A percentile compares a stretch with the other conserved stretches of the same genome.
Evolutionary conservation across 2,797 vertebrate species (phyloP).

Genomic region (Lagorchestes hirsutus): DNA sequence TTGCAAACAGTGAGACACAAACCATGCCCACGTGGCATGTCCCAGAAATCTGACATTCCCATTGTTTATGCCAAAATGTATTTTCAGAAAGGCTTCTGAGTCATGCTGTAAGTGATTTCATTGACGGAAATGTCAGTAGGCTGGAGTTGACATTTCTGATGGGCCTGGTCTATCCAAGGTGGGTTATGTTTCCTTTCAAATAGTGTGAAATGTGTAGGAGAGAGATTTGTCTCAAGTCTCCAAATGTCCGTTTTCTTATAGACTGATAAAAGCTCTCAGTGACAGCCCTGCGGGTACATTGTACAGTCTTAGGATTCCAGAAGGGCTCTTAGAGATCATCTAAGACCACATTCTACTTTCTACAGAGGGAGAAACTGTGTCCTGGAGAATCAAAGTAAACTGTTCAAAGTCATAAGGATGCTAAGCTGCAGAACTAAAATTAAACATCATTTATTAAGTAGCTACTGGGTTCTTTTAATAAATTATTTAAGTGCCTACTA

Average conservation of each 20-base stretch:
- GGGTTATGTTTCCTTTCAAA: not conserved
- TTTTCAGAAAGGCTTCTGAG: constrained; percentile 10
- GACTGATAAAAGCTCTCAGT: not conserved
- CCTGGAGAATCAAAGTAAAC: not conserved
- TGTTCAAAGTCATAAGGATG: not conserved
- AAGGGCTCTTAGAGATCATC: not conserved
- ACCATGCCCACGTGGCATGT: not conserved
- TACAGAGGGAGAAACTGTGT: not conserved
- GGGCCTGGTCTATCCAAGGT: not conserved
- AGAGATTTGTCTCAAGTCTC: not conserved
- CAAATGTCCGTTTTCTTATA: not conserved
- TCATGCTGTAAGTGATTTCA: not conserved
- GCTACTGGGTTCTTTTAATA: not conserved
- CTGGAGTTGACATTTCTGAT: not conserved
- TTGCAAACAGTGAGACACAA: constrained; percentile 14
- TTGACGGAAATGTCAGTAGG: constrained; percentile 6
- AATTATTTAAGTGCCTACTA: not conserved
- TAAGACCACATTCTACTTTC: not conserved
- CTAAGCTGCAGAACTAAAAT: not conserved
- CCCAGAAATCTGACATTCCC: not conserved
- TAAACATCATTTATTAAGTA: not conserved
- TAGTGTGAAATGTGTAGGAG: not conserved
- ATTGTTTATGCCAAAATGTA: not conserved
- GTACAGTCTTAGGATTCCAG: not conserved
- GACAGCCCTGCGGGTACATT: not conserved